These are phyloP conservation scores for Callyntrura sp. DNA, from an alignment of 2,888 invertebrate species.

Conservation along the genomic window DNA sequence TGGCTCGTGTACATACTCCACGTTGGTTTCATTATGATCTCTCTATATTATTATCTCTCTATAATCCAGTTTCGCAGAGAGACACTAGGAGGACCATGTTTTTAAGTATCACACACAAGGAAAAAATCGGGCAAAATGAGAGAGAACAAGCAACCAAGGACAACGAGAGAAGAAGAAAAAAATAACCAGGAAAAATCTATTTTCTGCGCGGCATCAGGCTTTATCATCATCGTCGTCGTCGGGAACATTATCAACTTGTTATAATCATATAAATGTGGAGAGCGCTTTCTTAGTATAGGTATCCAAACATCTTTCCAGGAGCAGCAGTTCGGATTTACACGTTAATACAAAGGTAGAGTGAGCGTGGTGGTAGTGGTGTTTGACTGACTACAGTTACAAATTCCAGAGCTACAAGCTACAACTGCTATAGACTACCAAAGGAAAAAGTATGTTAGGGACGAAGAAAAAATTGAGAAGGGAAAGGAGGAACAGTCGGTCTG, in stretches of 20 bases:
- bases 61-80: conserved; percentile 4
- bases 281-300: too few relatives aligned
- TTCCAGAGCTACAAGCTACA: background rate
- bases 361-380: too few relatives aligned
- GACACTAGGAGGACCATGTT: too few relatives aligned
- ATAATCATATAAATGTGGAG: conserved; percentile 1
- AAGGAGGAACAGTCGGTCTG: conserved; percentile 79
- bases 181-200: conserved; percentile 11
- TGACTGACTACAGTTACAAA: background rate
- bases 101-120: background rate
- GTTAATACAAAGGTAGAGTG: background rate
- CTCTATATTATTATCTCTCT: conserved; percentile 58
- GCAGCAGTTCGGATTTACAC: background rate
- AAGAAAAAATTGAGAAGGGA: too few relatives aligned
- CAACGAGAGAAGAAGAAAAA: background rate
- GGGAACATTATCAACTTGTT: conserved; percentile 31
- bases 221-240: background rate
- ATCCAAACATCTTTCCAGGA: too few relatives aligned
- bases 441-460: conserved; percentile 57
- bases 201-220: conserved; percentile 18
- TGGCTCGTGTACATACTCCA: background rate
- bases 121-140: background rate
- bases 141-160: conserved; percentile 6
- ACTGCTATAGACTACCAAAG: background rate
- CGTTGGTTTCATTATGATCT: background rate